Percentiles rank a stretch among this genome's conserved stretches.
Conservation (phyloP, 2,888 invertebrate species). For the Cistogaster globosa region DNA sequence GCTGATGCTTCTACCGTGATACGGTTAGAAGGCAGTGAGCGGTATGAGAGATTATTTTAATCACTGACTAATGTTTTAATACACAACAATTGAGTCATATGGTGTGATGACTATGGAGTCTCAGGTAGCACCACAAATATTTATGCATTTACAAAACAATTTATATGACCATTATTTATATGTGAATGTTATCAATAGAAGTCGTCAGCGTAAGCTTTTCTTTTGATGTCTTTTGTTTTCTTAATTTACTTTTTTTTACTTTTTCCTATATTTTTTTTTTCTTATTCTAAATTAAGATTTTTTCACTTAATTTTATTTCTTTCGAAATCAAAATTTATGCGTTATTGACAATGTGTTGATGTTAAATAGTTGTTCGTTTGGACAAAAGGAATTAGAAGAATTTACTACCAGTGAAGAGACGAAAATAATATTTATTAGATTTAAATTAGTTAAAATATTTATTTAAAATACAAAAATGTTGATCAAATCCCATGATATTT, state of each 20-base stretch:
- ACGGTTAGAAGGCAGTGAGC: background rate
- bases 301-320: background rate
- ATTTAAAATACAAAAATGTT: background rate
- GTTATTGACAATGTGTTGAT: background rate
- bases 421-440: background rate
- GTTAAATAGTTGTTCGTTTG: background rate
- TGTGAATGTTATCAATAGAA: background rate
- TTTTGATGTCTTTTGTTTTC: background rate
- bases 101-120: constrained; percentile 15
- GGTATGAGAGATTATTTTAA: background rate
- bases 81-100: constrained; percentile 35
- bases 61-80: constrained; percentile 5
- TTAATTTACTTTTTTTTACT: constrained; percentile 26
- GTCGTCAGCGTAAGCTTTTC: too few relatives aligned
- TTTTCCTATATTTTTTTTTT: background rate
- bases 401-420: background rate
- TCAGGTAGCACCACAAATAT: constrained; percentile 65
- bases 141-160: background rate
- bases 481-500: too few relatives aligned
- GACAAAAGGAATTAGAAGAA: background rate
- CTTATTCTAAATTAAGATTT: background rate
- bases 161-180: background rate
- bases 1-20: too few relatives aligned
- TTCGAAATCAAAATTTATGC: background rate
- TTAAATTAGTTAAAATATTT: constrained; percentile 3